Evolutionary conservation across 2,113 vertebrate species (phyloP), one percentile per base, ranked within the genome.

Genomic region (Tachycineta bicolor): DNA sequence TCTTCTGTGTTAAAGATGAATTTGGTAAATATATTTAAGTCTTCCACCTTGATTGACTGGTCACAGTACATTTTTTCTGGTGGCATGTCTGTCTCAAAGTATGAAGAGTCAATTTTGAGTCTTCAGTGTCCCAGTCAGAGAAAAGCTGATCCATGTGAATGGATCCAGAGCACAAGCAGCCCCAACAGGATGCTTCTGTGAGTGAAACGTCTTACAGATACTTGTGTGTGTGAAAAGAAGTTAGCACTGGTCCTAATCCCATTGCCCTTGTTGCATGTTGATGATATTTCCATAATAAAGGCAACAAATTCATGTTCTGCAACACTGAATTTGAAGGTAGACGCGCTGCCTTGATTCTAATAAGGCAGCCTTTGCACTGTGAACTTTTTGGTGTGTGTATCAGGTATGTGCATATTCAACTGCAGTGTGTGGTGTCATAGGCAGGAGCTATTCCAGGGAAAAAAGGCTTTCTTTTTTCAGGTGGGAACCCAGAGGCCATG

Each of bases 291-390:
- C 18, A 18, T 70, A 55, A n/a, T 44, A 82, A 68, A 91, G 17
- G 25, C 37, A 26, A 28, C 10, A 64, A 22, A 47, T 85, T 7
- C 2, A 1, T 62, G 11, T 80, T 76, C 43, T 69, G 29, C 60
- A 89, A 18, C 59, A 41, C 0, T 74, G 44, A 43, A 23, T 85
- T 68, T 82, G 58, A 50, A 76, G 25, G 13, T 53, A 17, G 22
- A 39, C 0, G 0, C 49, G 10, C n/a, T 84, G 13, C n/a, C 11
- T 74, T 68, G n/a, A 60, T 59, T 64, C 14, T 39, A 8, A 5
- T 43, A 75, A 64, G 64, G 24, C 6, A 33, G 11, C 63, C 25
- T 84, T 63, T 53, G 53, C 3, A 11, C 23, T 25, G 29, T 75
- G 49, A 68, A 18, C 33, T 44, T 41, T 59, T 76, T 29, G 26